These are phyloP conservation scores for Fragum sueziense DNA, from an alignment of 2,888 invertebrate genomes.

Conservation along the genomic window DNA sequence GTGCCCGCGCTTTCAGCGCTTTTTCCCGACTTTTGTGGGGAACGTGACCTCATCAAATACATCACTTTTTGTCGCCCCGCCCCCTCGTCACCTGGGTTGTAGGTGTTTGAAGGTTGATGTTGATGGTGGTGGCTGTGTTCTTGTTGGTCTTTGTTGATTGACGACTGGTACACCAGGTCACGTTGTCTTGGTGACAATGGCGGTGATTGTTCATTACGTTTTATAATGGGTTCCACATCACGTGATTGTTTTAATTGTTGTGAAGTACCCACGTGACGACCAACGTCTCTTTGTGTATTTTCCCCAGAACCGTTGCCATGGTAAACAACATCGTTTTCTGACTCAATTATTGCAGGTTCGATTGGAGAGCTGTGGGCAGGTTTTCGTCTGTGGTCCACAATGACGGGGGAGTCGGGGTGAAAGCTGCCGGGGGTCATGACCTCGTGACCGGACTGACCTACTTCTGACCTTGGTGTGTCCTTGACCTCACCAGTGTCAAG, in stretches of 20 bases:
- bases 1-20: constrained; percentile 10
- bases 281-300: not conserved
- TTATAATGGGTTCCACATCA: not conserved
- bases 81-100: not conserved
- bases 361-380: not conserved
- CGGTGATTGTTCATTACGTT: not conserved
- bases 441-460: not conserved
- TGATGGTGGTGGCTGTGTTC: not conserved
- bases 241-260: not conserved
- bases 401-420: not conserved
- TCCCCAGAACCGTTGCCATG: not conserved
- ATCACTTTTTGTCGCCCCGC: not conserved
- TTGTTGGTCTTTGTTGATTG: not conserved
- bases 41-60: constrained; percentile 1
- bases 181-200: constrained; percentile 11
- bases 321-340: not conserved
- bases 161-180: constrained; percentile 15
- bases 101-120: not conserved
- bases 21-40: constrained; percentile 19
- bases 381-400: not conserved
- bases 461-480: not conserved
- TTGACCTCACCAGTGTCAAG: constrained; percentile 11
- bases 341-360: not conserved
- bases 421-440: not conserved
- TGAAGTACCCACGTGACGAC: not conserved